These are phyloP conservation scores for Minunthozetes semirufus DNA, from an alignment of 2,888 invertebrate species.

Conservation along the genomic window DNA sequence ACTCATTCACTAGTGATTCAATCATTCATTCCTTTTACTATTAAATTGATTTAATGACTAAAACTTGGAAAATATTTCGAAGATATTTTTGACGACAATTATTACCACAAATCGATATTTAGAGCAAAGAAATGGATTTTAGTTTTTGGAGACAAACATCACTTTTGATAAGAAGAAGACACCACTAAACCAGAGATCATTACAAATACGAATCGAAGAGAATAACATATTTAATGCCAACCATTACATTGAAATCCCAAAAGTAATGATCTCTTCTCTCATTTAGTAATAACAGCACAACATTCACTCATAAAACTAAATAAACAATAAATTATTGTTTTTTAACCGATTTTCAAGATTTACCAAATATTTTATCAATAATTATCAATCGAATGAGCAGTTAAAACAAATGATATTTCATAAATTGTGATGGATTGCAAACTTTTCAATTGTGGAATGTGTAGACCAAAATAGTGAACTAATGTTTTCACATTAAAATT, in stretches of 20 bases:
- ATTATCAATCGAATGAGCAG: no score
- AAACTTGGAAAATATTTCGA: background rate
- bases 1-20: background rate
- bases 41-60: background rate
- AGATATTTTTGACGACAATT: no score
- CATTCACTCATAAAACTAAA: background rate
- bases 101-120: background rate
- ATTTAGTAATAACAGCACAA: background rate
- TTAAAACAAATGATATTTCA: no score
- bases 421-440: no score
- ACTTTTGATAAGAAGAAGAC: background rate
- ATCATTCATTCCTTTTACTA: background rate
- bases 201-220: background rate
- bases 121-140: background rate
- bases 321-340: no score
- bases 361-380: no score
- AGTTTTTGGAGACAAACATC: background rate
- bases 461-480: no score
- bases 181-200: background rate
- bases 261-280: background rate
- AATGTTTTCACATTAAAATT: no score
- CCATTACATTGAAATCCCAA: slow-evolving; percentile 4
- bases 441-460: no score
- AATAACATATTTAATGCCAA: slow-evolving; percentile 9
- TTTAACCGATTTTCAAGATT: no score